Evolutionary conservation across 2,113 vertebrate genomes (phyloP), one percentile per base, ranked within the genome.

Genomic region (Leptodactylus fuscus): DNA sequence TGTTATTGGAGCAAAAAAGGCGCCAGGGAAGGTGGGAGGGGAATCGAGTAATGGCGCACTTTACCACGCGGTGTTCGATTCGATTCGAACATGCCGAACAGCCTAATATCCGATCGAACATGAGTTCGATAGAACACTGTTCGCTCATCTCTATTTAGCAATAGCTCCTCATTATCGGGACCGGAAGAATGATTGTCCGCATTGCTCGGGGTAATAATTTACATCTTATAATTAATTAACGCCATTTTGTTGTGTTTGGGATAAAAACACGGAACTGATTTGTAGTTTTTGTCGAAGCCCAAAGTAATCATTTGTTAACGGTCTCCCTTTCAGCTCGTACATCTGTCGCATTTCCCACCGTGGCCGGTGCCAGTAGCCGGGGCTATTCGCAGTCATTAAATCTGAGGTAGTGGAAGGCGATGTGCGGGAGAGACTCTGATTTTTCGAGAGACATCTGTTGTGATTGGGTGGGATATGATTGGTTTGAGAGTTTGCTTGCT

Each of bases 391-490:
- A 41, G 67, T 71, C 65, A 82, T 71, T 82, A 82, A 27, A 73
- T 49, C 48, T 38, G 67, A 82, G 71, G 81, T 48, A 2, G 62
- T 51, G 24, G 81, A 53, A 51, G 20, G 81, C 67, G 32, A 9
- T 38, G n/a, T 41, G 22, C 10, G 51, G 71, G 11, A 32, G 16
- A 53, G 32, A 38, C 51, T 79, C 27, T 34, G 32, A 2, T 24
- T 69, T 41, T 73, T 82, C 65, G 10, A 73, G 60, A 81, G 81
- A 55, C 81, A 82, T 82, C 81, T 82, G 81, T 73, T 82, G 81
- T 73, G 60, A 71, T 82, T 53, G 81, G 81, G 81, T 51, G 38
- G 51, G 81, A 71, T 71, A 51, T 10, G 46, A 51, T 69, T 82
- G 81, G 62, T 44, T 82, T 48, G 81, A 70, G 46, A 48, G 44